Evolutionary conservation across 2,888 invertebrate species (phyloP).

Genomic region (Eilema sororculum): DNA sequence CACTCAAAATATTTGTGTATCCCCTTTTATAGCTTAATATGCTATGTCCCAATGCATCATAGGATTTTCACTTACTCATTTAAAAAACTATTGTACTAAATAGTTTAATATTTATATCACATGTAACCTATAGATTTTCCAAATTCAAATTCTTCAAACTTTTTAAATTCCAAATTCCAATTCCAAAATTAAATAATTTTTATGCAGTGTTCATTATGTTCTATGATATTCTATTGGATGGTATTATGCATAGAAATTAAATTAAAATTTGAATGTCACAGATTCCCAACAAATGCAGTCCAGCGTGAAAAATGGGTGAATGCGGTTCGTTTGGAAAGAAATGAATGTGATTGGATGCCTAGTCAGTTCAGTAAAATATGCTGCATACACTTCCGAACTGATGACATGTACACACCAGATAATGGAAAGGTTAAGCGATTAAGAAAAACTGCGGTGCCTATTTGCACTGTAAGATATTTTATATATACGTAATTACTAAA

Average conservation of each 20-base stretch:
- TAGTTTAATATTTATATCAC: too few relatives aligned
- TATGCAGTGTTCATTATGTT: not conserved
- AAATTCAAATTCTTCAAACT: too few relatives aligned
- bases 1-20: too few relatives aligned
- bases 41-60: too few relatives aligned
- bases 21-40: too few relatives aligned
- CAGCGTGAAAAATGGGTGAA: constrained; percentile 17
- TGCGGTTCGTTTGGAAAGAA: constrained; percentile 21
- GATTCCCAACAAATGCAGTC: constrained; percentile 19
- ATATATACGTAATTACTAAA: not conserved
- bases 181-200: not conserved
- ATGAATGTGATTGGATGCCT: constrained; percentile 17
- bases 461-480: constrained; percentile 20
- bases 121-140: too few relatives aligned
- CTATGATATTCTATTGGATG: not conserved
- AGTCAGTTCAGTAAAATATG: constrained; percentile 15
- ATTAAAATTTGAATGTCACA: constrained; percentile 8
- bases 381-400: constrained; percentile 18
- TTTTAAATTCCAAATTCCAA: too few relatives aligned
- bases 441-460: constrained; percentile 19
- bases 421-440: constrained; percentile 10
- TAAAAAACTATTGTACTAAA: too few relatives aligned
- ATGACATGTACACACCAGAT: constrained; percentile 6
- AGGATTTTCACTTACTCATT: too few relatives aligned
- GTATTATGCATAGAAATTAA: not conserved